Evolutionary conservation across 2,113 vertebrate genomes (phyloP), one percentile per base, ranked within the genome.

Genomic region (Vireo altiloquus): DNA sequence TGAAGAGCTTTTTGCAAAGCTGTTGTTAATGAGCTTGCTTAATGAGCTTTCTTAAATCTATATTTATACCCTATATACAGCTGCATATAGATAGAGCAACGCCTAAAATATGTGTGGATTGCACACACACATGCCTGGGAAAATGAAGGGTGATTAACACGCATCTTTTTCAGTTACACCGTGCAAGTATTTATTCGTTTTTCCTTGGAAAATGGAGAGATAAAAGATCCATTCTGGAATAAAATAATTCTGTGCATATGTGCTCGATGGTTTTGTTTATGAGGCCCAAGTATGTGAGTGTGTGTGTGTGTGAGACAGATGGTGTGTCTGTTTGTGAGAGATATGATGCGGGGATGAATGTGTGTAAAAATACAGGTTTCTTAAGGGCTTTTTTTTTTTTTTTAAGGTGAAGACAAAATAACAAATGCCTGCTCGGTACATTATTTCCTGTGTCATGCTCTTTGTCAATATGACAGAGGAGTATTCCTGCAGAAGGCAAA

Each of bases 351-450:
- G 49, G 85, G 79, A 94, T 92, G 85, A 93, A 83, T 49, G 49
- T 91, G 93, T 95, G 88, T 82, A 93, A 95, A 92, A 96, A 93
- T 83, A 95, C 93, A 97, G 90, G 92, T 93, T 96, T 88, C 77
- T 92, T 78, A 90, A 86, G 60, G 91, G 85, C 39, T 85, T 54
- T 59, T 86, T 19, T 40, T 16, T 30, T 5, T 35, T 31, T 72
- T 68, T 13, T 46, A 10, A 69, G 65, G 35, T 47, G 25, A 83
- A 89, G 57, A 18, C 52, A 89, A 72, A 89, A 80, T 61, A 96
- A 65, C 60, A 54, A 89, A 69, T 61, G 40, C 20, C 63, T 72
- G 64, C 39, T 78, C 8, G 28, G 27, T 85, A 15, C 82, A 42
- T 87, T 77, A 72, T 75, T 87, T 90, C 80, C 80, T 8, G 18